phyloP scores from a whole-genome alignment of 2,113 vertebrate species.

The Rhinolophus sinicus region DNA sequence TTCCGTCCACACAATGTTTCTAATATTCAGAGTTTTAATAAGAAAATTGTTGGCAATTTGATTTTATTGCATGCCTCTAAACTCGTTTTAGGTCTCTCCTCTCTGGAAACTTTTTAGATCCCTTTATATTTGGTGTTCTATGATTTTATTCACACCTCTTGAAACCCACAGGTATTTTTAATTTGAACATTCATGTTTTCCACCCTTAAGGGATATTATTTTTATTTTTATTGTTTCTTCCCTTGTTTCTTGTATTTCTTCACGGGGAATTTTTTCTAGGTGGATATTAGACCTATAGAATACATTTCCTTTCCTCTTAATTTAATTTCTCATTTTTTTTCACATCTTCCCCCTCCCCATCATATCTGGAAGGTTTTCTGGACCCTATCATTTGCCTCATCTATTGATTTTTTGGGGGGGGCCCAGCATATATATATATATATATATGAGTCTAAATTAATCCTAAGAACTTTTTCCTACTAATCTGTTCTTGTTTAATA shows the following conservation, averaged over 20 bases:
- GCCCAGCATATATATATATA: too few species aligned
- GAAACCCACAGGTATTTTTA: background rate
- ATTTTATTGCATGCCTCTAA: background rate
- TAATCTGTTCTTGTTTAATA: background rate
- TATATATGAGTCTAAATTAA: background rate
- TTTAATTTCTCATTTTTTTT: slow-evolving; percentile 32
- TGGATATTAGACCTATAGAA: background rate
- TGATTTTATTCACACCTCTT: background rate
- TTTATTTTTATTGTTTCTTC: background rate
- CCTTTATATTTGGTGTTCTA: slow-evolving; percentile 7
- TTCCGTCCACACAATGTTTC: background rate
- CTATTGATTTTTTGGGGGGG: background rate
- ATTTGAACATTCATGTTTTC: background rate
- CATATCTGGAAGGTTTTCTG: background rate
- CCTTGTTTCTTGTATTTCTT: background rate
- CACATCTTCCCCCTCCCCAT: background rate
- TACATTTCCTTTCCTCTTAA: background rate
- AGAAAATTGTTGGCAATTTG: background rate
- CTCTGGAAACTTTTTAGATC: background rate
- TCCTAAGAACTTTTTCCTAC: background rate
- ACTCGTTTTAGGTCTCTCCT: background rate
- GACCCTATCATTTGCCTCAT: background rate
- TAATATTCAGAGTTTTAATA: background rate
- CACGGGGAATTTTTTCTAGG: background rate
- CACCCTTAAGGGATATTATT: background rate